Evolutionary conservation across 2,113 vertebrate species (phyloP).

Genomic region (Pyrgilauda ruficollis): DNA sequence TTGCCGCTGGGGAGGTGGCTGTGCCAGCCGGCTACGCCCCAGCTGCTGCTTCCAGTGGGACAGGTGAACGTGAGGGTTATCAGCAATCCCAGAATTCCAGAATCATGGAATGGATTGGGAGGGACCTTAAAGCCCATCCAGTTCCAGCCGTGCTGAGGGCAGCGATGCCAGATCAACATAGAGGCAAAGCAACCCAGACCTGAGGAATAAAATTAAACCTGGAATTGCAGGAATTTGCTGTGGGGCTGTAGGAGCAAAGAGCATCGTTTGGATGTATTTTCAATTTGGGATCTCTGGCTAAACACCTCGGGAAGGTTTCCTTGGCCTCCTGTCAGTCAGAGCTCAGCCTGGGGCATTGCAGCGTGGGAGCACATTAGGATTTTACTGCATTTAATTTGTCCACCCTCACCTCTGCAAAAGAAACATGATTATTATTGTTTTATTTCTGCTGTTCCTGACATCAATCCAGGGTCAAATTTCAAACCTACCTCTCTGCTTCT

Average conservation of each 20-base stretch:
- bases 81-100: not conserved
- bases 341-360: not conserved
- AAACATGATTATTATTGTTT: not conserved
- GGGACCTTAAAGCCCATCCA: not conserved
- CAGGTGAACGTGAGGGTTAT: not conserved
- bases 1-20: not conserved
- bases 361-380: not conserved
- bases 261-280: not conserved
- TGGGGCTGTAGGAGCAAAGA: not conserved
- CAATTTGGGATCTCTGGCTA: not conserved
- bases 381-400: not conserved
- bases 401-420: not conserved
- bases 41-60: not conserved
- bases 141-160: not conserved
- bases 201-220: not conserved
- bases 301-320: not conserved
- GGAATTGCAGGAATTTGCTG: not conserved
- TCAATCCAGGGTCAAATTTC: not conserved
- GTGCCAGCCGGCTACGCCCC: not conserved
- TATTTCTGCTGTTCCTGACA: not conserved
- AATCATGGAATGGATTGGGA: not conserved
- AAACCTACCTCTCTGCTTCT: not conserved
- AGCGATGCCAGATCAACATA: fast-evolving
- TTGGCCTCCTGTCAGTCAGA: not conserved
- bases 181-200: not conserved